Conservation (phyloP, 1,140 invertebrate genomes). For the Drosophila suzukii region DNA sequence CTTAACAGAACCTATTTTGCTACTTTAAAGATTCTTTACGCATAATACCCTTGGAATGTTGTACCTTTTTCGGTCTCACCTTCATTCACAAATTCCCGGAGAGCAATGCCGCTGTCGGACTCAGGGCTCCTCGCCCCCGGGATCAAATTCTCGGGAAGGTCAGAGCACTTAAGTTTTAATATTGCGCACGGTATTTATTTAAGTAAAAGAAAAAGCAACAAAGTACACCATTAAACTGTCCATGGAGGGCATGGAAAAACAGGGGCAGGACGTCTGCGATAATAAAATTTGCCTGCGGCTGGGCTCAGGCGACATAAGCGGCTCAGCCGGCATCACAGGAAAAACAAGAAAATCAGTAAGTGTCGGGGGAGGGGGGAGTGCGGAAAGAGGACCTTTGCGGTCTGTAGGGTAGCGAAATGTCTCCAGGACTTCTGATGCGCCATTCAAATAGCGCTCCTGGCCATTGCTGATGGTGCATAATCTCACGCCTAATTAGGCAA, state of each 20-base stretch:
- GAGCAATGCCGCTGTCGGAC: neutral
- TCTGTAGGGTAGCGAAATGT: neutral
- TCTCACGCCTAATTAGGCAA: slow-evolving; percentile 35
- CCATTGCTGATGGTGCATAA: slow-evolving; percentile 15
- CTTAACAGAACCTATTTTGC: neutral
- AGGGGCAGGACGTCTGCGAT: slow-evolving; percentile 21
- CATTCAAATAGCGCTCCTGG: neutral
- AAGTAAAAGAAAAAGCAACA: slow-evolving; percentile 56
- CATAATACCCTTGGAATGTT: slow-evolving; percentile 6
- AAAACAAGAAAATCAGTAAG: neutral
- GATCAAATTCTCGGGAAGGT: slow-evolving; percentile 29
- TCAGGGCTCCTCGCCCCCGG: neutral
- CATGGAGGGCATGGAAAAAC: slow-evolving; percentile 9
- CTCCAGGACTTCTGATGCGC: neutral
- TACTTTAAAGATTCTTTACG: neutral
- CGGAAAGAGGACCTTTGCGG: neutral
- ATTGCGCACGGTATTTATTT: slow-evolving; percentile 60
- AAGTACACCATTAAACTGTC: slow-evolving; percentile 60
- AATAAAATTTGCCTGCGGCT: slow-evolving; percentile 70
- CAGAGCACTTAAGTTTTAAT: slow-evolving; percentile 72
- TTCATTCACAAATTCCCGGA: slow-evolving; percentile 5
- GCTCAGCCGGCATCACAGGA: slow-evolving; percentile 52
- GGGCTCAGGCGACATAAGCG: slow-evolving; percentile 53
- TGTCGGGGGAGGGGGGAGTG: neutral
- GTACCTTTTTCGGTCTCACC: slow-evolving; percentile 25